A percentile compares a stretch with the other conserved stretches of the same genome.
These are phyloP conservation scores for Threskiornis aethiopicus DNA, from an alignment of 2,797 vertebrate species.

Conservation along the genomic window DNA sequence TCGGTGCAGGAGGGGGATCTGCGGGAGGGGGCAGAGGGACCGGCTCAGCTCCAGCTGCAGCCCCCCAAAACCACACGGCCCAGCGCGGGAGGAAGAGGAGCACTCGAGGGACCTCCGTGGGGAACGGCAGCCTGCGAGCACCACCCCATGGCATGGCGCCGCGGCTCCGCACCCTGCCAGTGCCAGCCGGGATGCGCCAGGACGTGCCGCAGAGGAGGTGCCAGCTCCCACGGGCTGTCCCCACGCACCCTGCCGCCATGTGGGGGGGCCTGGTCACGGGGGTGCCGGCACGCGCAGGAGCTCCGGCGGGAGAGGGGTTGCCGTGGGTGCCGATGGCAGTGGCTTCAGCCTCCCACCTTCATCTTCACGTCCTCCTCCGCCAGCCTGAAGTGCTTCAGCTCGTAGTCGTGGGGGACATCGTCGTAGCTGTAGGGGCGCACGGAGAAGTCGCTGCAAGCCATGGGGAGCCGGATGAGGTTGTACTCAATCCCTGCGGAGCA, in stretches of 20 bases:
- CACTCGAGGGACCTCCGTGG: conserved; percentile 58
- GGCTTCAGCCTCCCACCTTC: conserved; percentile 80
- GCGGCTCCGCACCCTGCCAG: not conserved
- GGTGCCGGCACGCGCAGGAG: fast-evolving
- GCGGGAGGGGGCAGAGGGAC: not conserved
- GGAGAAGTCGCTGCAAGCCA: conserved; percentile 96
- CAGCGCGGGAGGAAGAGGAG: conserved; percentile 38
- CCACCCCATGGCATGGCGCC: not conserved
- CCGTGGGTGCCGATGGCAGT: not conserved
- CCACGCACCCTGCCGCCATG: not conserved
- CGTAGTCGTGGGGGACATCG: conserved; percentile 82
- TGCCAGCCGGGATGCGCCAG: not conserved
- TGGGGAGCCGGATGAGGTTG: conserved; percentile 88
- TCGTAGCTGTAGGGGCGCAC: conserved; percentile 88
- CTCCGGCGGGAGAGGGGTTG: fast-evolving
- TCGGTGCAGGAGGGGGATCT: conserved; percentile 91
- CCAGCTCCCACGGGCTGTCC: not conserved
- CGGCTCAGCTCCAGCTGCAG: conserved; percentile 16
- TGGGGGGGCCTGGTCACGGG: fast-evolving
- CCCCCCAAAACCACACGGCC: conserved; percentile 81
- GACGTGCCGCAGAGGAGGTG: not conserved
- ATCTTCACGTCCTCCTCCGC: conserved; percentile 84
- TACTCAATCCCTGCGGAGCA: conserved; percentile 87
- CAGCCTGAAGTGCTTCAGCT: conserved; percentile 85
- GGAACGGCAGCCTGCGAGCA: conserved; percentile 64